Evolutionary conservation across 2,888 invertebrate genomes (phyloP).

Genomic region (Strigamia crassipes): DNA sequence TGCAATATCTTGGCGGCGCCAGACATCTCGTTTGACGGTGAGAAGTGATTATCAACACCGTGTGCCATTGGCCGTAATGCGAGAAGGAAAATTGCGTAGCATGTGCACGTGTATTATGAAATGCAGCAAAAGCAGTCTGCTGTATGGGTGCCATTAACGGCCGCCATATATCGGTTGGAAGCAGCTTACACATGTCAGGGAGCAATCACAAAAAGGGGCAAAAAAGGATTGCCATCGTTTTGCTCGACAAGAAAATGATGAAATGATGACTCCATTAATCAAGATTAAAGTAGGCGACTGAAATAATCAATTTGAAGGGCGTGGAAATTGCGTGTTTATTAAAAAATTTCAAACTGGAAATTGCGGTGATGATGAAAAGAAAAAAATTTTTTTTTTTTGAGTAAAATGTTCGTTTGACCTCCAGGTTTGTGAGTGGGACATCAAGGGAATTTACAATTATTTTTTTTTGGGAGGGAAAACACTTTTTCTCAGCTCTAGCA

Average conservation of each 20-base stretch:
- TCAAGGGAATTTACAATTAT: too few relatives aligned
- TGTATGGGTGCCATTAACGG: neutral
- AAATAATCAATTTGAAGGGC: neutral
- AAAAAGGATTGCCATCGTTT: neutral
- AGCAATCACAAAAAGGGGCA: neutral
- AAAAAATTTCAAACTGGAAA: neutral
- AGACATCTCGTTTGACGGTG: constrained; percentile 19
- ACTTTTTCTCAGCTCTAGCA: too few relatives aligned
- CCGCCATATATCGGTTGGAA: neutral
- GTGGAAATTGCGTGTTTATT: neutral
- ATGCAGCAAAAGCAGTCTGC: neutral
- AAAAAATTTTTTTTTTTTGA: too few relatives aligned
- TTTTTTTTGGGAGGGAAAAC: too few relatives aligned
- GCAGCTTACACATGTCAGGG: constrained; percentile 10
- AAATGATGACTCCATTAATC: neutral
- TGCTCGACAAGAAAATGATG: neutral
- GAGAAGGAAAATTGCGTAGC: constrained; percentile 3
- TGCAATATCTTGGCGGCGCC: constrained; percentile 41
- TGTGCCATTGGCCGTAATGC: constrained; percentile 10
- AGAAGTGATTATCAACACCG: constrained; percentile 10
- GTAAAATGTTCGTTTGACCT: too few relatives aligned
- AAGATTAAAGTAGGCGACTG: neutral
- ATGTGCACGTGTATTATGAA: constrained; percentile 4
- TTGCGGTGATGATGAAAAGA: too few relatives aligned
- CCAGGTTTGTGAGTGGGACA: too few relatives aligned